Evolutionary conservation across 1,140 invertebrate species (phyloP), one percentile per base, ranked within the genome.

Genomic region (Musca domestica): DNA sequence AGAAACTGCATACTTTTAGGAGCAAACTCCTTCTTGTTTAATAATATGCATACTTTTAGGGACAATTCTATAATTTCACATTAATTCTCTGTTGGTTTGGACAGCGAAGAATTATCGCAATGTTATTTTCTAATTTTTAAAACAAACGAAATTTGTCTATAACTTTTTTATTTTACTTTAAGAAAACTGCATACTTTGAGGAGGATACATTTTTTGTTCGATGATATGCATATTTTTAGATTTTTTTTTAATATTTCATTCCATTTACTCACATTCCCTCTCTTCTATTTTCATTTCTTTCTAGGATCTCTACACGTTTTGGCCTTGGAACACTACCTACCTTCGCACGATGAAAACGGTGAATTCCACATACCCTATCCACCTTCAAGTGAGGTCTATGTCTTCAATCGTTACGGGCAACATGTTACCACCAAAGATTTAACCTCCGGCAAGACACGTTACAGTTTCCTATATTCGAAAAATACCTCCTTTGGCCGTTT

Each of bases 401-500:
- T 97, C 0, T 99, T 99, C 79, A 94, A 94, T 83, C 86, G 92
- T 12, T 96, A 97, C 76, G 96, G 96, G 0, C 95, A 98, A 82
- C 96, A 98, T 80, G 91, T 94, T 20, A 90, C 91, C 3, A 98
- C 96, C 0, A 94, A 94, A 80, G 95, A 97, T 82, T 85, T 98
- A 48, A 92, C 95, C 47, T 96, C 95, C 0, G 93, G 93, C 23
- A 93, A 95, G 83, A 92, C 91, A 0, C 88, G 95, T 74, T 98
- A 98, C 81, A 93, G 94, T 25, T 98, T 98, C 84, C 86, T 96
- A 1, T 98, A 99, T 83, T 96, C 92, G 19, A 97, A 98, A 78
- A 98, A 98, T 75, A 97, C 95, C 2, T 95, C 93, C 76, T 96
- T 96, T 75, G 96, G 96, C 1, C 95, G 95, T 80, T 83, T 99